Evolutionary conservation across 2,888 invertebrate genomes (phyloP).

Genomic region (Smittia sp.): DNA sequence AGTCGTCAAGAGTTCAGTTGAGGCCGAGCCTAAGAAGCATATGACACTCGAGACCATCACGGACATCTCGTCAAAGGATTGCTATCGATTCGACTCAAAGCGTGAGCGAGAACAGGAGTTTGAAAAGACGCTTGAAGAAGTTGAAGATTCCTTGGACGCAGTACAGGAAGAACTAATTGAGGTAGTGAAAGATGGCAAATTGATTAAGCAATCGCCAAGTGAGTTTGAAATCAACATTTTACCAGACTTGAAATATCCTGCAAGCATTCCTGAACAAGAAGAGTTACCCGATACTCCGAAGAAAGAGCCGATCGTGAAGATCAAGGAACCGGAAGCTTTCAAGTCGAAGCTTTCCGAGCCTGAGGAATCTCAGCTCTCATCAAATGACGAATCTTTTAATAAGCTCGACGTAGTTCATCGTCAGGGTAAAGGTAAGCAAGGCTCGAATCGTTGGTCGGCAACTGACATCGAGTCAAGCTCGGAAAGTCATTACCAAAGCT

Average conservation of each 20-base stretch:
- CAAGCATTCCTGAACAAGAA: slow-evolving; percentile 48
- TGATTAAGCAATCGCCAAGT: slow-evolving; percentile 69
- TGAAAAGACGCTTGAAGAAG: slow-evolving; percentile 69
- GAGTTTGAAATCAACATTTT: slow-evolving; percentile 70
- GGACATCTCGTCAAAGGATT: slow-evolving; percentile 28
- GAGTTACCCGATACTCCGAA: slow-evolving; percentile 42
- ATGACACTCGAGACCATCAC: slow-evolving; percentile 18
- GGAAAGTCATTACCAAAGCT: slow-evolving; percentile 85
- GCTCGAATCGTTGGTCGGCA: slow-evolving; percentile 67
- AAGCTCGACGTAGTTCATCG: slow-evolving; percentile 47
- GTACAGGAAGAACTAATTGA: slow-evolving; percentile 69
- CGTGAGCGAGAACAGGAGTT: slow-evolving; percentile 58
- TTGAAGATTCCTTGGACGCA: slow-evolving; percentile 67
- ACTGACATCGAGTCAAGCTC: slow-evolving; percentile 84
- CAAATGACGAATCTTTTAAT: slow-evolving; percentile 43
- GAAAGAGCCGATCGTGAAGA: slow-evolving; percentile 22
- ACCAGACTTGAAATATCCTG: slow-evolving; percentile 55
- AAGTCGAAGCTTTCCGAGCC: slow-evolving; percentile 28
- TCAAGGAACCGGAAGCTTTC: slow-evolving; percentile 1
- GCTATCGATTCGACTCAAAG: slow-evolving; percentile 48
- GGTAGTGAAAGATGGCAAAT: slow-evolving; percentile 59
- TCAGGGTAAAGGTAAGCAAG: slow-evolving; percentile 53
- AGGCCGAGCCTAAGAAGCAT: slow-evolving; percentile 56
- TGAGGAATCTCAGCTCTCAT: slow-evolving; percentile 42
- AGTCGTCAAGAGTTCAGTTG: slow-evolving; percentile 56